Evolutionary conservation across 2,888 invertebrate species (phyloP).

Genomic region (Hermaeophaga mercurialis): DNA sequence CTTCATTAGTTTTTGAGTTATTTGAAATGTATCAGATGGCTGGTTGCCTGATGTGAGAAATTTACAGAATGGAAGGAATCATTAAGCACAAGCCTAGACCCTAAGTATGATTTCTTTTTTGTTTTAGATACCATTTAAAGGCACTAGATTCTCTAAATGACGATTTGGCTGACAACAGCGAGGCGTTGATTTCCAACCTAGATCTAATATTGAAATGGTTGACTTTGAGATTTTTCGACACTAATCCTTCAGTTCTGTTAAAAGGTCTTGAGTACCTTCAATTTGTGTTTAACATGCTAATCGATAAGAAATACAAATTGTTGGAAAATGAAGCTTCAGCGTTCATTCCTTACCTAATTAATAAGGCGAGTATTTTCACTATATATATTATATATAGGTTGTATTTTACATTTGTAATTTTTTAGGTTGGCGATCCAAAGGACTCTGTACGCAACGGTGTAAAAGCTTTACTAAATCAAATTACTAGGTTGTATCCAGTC

Average conservation of each 20-base stretch:
- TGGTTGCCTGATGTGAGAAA: no score
- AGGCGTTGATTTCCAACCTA: slow-evolving; percentile 84
- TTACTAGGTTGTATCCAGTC: slow-evolving; percentile 85
- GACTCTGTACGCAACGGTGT: slow-evolving; percentile 92
- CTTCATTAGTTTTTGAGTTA: no score
- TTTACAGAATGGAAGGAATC: no score
- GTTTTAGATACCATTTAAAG: slow-evolving; percentile 88
- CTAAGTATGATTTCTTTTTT: no score
- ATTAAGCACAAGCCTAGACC: no score
- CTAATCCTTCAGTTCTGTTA: slow-evolving; percentile 95
- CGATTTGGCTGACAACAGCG: slow-evolving; percentile 77
- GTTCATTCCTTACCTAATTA: slow-evolving; percentile 92
- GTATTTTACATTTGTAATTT: slow-evolving; percentile 8
- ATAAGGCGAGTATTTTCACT: slow-evolving; percentile 71
- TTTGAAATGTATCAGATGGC: no score
- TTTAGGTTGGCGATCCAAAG: slow-evolving; percentile 91
- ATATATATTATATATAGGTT: no score
- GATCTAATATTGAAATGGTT: slow-evolving; percentile 97
- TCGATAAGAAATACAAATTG: slow-evolving; percentile 80
- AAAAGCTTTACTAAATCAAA: slow-evolving; percentile 80
- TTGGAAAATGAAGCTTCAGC: slow-evolving; percentile 89
- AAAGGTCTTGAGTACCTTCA: slow-evolving; percentile 94
- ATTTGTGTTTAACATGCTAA: slow-evolving; percentile 72
- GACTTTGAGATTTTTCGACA: slow-evolving; percentile 96
- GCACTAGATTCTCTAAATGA: slow-evolving; percentile 90